Conservation (phyloP, 2,797 vertebrate species). For the Rhadinocentrus ornatus region DNA sequence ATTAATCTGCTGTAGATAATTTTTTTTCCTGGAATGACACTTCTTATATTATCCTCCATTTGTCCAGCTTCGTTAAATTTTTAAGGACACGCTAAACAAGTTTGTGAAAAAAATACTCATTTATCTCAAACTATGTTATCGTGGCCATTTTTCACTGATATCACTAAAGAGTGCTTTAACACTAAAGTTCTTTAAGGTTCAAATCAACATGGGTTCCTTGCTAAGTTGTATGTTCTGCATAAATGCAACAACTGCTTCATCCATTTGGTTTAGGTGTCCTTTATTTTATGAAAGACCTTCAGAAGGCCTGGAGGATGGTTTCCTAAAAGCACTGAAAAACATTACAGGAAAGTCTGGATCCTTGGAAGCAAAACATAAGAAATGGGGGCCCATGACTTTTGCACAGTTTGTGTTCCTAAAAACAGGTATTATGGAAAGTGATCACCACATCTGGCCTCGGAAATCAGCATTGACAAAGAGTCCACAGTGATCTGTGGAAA, state of each 20-base stretch:
- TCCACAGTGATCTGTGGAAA: not conserved
- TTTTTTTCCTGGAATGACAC: not conserved
- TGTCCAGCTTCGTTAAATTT: not conserved
- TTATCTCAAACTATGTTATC: not conserved
- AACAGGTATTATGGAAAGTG: constrained; percentile 1
- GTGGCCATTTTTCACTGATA: not conserved
- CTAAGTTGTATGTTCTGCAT: not conserved
- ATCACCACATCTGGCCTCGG: constrained; percentile 1
- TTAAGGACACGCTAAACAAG: not conserved
- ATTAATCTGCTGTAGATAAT: not conserved
- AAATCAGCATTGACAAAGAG: not conserved
- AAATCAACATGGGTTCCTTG: not conserved
- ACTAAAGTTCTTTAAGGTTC: not conserved
- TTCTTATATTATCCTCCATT: not conserved
- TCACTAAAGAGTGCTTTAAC: not conserved
- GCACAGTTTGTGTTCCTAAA: not conserved
- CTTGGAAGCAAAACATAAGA: not conserved
- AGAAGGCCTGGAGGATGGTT: not conserved
- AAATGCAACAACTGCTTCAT: not conserved
- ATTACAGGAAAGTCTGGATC: not conserved
- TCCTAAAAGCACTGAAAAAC: not conserved
- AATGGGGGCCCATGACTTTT: not conserved
- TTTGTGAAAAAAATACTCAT: not conserved
- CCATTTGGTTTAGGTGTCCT: not conserved
- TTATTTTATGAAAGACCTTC: not conserved